These are phyloP conservation scores for Zapus hudsonius DNA, from an alignment of 2,113 vertebrate species.

Conservation along the genomic window DNA sequence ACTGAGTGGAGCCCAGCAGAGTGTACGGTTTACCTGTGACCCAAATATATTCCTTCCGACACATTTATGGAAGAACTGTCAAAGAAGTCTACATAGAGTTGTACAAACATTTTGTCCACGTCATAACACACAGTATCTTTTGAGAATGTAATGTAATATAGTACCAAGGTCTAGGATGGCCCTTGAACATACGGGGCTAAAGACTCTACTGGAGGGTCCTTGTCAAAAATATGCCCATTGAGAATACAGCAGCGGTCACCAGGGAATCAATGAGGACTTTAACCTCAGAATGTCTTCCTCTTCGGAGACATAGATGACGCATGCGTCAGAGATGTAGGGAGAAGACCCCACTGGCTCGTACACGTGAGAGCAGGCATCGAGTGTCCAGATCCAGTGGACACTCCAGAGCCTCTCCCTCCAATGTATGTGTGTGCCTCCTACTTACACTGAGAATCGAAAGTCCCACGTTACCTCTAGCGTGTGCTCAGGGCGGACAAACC, in stretches of 20 bases:
- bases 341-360: no score
- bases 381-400: not conserved
- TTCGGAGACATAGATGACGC: no score
- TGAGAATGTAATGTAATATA: not conserved
- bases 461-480: not conserved
- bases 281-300: not conserved
- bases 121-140: not conserved
- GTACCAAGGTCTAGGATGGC: not conserved
- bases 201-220: not conserved
- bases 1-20: not conserved
- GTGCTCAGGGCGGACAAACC: not conserved
- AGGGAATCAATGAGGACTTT: rapidly evolving
- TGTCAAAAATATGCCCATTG: not conserved
- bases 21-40: not conserved
- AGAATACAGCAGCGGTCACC: not conserved
- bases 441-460: not conserved
- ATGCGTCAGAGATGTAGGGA: not conserved
- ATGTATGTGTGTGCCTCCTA: not conserved
- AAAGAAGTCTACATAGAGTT: not conserved
- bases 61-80: not conserved
- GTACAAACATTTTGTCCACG: not conserved
- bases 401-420: not conserved
- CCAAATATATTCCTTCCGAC: not conserved
- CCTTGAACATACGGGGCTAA: not conserved
- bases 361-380: not conserved